Percentiles rank a stretch among this genome's conserved stretches.
phyloP scores from a whole-genome alignment of 2,888 invertebrate genomes.

The Lithosia quadra region DNA sequence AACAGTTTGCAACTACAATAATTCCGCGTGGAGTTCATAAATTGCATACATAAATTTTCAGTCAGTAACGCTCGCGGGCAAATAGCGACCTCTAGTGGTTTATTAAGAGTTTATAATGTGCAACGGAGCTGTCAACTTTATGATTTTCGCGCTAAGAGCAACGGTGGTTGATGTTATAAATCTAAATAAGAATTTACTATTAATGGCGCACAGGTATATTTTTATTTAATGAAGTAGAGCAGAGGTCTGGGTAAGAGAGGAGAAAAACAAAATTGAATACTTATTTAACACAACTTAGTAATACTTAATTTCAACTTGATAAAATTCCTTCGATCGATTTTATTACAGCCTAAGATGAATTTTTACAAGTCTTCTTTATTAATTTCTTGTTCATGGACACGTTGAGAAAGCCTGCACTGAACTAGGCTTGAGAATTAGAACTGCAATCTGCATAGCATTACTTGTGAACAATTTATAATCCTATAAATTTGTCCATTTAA shows the following conservation, averaged over 20 bases:
- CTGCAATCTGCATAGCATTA: background rate
- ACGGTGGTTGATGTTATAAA: background rate
- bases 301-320: too few species aligned
- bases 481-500: constrained; percentile 50
- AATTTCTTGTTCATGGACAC: background rate
- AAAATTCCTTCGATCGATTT: too few species aligned
- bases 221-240: too few species aligned
- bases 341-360: too few species aligned
- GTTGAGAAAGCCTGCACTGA: background rate
- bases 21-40: constrained; percentile 53
- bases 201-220: too few species aligned
- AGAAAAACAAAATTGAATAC: too few species aligned
- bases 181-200: too few species aligned
- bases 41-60: constrained; percentile 40
- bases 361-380: too few species aligned
- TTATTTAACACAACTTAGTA: too few species aligned
- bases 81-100: constrained; percentile 50
- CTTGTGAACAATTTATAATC: constrained; percentile 44
- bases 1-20: constrained; percentile 59
- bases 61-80: constrained; percentile 39
- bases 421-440: background rate
- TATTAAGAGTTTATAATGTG: constrained; percentile 30
- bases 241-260: too few species aligned
- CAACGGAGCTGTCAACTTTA: constrained; percentile 39
- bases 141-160: constrained; percentile 39